These are phyloP conservation scores for Allacma fusca DNA, from an alignment of 2,888 invertebrate species.

Conservation along the genomic window DNA sequence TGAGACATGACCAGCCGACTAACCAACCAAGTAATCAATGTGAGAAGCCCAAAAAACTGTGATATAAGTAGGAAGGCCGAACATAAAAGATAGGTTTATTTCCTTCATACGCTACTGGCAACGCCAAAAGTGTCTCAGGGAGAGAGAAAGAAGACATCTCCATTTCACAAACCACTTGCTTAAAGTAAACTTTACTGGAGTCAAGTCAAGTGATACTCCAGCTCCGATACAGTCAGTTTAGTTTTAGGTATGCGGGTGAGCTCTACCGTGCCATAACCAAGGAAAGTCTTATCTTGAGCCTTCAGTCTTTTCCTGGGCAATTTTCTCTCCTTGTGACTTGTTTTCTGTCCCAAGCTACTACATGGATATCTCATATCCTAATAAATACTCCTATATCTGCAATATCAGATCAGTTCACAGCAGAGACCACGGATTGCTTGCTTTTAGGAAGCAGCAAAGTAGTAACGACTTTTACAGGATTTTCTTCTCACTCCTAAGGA, in stretches of 20 bases:
- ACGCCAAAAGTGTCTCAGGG: background rate
- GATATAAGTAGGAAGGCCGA: too few relatives aligned
- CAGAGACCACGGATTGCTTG: too few relatives aligned
- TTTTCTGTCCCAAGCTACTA: background rate
- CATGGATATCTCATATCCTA: background rate
- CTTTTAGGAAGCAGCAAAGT: too few relatives aligned
- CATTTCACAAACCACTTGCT: background rate
- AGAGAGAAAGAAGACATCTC: background rate
- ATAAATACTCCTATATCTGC: too few relatives aligned
- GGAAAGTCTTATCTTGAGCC: background rate
- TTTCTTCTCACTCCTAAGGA: too few relatives aligned
- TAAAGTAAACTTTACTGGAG: slow-evolving; percentile 5
- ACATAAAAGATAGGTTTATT: too few relatives aligned
- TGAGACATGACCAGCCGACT: slow-evolving; percentile 7
- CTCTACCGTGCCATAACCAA: background rate
- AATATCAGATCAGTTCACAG: too few relatives aligned
- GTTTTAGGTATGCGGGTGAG: background rate
- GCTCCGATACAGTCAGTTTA: slow-evolving; percentile 13
- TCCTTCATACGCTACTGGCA: too few relatives aligned
- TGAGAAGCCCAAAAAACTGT: background rate
- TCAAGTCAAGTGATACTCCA: slow-evolving; percentile 5
- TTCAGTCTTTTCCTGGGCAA: background rate
- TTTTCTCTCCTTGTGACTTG: background rate
- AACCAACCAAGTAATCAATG: slow-evolving; percentile 3
- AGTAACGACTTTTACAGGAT: too few relatives aligned